A percentile compares a stretch with the other conserved stretches of the same genome.
Conservation (phyloP, 2,113 vertebrate genomes). For the Oncorhynchus masou region DNA sequence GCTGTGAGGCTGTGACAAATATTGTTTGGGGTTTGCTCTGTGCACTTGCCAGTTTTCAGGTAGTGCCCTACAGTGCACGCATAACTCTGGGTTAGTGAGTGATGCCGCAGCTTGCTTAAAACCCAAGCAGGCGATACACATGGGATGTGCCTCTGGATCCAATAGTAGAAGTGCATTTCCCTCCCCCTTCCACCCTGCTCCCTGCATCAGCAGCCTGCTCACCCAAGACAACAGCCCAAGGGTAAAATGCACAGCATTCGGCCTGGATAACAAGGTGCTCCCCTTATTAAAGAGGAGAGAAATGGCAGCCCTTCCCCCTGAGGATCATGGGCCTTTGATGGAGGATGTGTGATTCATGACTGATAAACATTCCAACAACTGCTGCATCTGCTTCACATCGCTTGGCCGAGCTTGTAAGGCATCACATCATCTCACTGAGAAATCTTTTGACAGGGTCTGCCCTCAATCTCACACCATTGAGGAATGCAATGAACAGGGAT, state of each 20-base stretch:
- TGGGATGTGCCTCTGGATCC: background rate
- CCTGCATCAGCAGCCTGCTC: conserved; percentile 6
- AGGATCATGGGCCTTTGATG: conserved; percentile 16
- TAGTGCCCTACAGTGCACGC: too few species aligned
- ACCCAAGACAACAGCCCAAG: conserved; percentile 11
- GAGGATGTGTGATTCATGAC: conserved; percentile 23
- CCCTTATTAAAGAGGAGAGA: conserved; percentile 29
- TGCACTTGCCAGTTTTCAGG: too few species aligned
- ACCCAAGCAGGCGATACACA: too few species aligned
- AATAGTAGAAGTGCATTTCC: background rate
- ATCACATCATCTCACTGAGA: background rate
- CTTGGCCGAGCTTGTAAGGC: conserved; percentile 2
- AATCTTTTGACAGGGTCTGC: background rate
- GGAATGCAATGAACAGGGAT: conserved; percentile 4
- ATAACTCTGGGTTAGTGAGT: too few species aligned
- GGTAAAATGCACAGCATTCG: conserved; percentile 37
- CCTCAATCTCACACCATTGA: background rate
- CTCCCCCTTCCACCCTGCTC: background rate
- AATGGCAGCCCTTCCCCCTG: conserved; percentile 15
- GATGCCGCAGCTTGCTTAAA: too few species aligned
- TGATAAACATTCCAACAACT: conserved; percentile 14
- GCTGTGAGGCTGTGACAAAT: too few species aligned
- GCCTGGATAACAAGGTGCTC: conserved; percentile 42
- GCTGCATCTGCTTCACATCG: conserved; percentile 14
- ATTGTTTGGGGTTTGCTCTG: too few species aligned